These are phyloP conservation scores for Parascotia fuliginaria DNA, from an alignment of 2,888 invertebrate species.

Conservation along the genomic window DNA sequence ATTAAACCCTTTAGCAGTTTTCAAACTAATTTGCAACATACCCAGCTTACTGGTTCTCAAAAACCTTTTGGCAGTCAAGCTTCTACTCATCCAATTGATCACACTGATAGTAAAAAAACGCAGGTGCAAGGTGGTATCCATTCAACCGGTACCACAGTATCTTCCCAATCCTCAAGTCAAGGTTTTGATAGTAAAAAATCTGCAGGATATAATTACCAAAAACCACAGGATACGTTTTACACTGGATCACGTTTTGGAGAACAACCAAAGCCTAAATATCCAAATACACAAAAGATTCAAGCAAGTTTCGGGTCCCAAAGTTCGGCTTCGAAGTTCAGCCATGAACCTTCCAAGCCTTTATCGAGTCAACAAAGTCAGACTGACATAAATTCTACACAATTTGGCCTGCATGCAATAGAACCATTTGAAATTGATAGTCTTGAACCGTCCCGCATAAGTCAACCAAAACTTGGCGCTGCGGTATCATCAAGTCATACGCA, in stretches of 20 bases:
- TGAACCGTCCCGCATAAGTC: slow-evolving; percentile 4
- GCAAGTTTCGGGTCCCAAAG: neutral
- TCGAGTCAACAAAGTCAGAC: slow-evolving; percentile 12
- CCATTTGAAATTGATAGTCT: neutral
- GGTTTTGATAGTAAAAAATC: neutral
- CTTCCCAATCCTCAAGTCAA: neutral
- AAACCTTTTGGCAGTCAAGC: neutral
- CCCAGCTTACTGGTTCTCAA: neutral
- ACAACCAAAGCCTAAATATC: slow-evolving; percentile 2
- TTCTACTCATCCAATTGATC: slow-evolving; percentile 13
- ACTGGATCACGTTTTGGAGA: slow-evolving; percentile 21
- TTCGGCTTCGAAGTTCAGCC: no score
- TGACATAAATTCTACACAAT: slow-evolving; percentile 9
- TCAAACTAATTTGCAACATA: slow-evolving; percentile 13
- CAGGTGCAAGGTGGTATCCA: slow-evolving; percentile 10
- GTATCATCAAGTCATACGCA: slow-evolving; percentile 26
- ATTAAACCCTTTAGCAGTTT: slow-evolving; percentile 23
- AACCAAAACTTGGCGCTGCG: slow-evolving; percentile 13
- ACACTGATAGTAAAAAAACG: slow-evolving; percentile 7
- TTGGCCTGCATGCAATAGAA: slow-evolving; percentile 13
- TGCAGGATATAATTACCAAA: slow-evolving; percentile 20
- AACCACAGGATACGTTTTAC: slow-evolving; percentile 12
- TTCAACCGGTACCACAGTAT: neutral
- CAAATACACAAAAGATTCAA: neutral
- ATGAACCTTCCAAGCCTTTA: neutral